Percentiles rank a stretch among this genome's conserved stretches.
phyloP scores from a whole-genome alignment of 2,113 vertebrate species.

The Leptobrachium ailaonicum region DNA sequence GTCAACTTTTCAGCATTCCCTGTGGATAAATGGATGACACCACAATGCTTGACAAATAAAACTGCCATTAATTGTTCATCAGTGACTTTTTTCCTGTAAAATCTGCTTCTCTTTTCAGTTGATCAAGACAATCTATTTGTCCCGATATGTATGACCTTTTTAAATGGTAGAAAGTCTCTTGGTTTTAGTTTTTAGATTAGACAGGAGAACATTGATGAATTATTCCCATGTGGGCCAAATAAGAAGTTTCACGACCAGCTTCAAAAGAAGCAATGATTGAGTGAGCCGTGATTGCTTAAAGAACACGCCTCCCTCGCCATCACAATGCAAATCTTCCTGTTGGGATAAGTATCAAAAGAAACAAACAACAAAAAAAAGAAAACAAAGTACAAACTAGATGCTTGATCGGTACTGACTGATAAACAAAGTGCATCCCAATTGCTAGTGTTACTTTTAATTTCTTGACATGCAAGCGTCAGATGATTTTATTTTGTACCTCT shows the following conservation, averaged over 20 bases:
- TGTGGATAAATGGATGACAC: too few relatives aligned
- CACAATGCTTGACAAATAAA: too few relatives aligned
- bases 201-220: constrained; percentile 1
- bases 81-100: background rate
- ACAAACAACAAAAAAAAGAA: constrained; percentile 2
- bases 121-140: background rate
- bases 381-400: constrained; percentile 16
- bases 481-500: constrained; percentile 46
- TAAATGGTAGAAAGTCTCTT: background rate
- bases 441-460: constrained; percentile 43
- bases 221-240: background rate
- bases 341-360: constrained; percentile 36
- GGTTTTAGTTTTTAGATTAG: background rate
- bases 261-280: background rate
- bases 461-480: constrained; percentile 36
- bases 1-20: too few relatives aligned
- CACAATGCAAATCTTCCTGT: constrained; percentile 33
- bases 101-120: background rate
- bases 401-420: constrained; percentile 4
- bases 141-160: background rate
- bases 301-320: constrained; percentile 2
- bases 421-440: constrained; percentile 32
- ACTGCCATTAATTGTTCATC: too few relatives aligned
- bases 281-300: constrained; percentile 9
- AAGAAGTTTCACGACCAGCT: background rate